Conservation (phyloP, 2,888 invertebrate genomes). For the Macropis europaea region DNA sequence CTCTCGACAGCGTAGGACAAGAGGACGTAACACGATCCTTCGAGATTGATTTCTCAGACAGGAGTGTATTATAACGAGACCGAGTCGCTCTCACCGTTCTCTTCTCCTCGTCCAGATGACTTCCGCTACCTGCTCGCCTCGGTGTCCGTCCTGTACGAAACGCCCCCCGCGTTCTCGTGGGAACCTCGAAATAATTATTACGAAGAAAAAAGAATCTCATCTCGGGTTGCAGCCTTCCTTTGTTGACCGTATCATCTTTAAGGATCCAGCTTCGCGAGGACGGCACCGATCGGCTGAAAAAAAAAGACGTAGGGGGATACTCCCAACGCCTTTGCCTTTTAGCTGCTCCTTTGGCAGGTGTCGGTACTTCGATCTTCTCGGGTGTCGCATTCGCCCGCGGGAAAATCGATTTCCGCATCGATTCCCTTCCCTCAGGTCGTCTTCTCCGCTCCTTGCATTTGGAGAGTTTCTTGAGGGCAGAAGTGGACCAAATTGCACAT, state of each 20-base stretch:
- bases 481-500: too few relatives aligned
- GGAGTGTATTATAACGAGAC: constrained; percentile 61
- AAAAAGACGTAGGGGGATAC: constrained; percentile 10
- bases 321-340: constrained; percentile 46
- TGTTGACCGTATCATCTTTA: constrained; percentile 79
- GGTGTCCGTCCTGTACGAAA: constrained; percentile 71
- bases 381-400: constrained; percentile 51
- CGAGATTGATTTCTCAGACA: constrained; percentile 76
- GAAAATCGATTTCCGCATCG: constrained; percentile 53
- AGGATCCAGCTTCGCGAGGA: constrained; percentile 70
- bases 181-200: constrained; percentile 79
- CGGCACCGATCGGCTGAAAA: constrained; percentile 44
- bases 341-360: constrained; percentile 61
- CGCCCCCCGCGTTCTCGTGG: constrained; percentile 79
- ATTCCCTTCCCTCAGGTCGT: constrained; percentile 10
- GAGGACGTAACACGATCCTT: constrained; percentile 71
- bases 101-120: constrained; percentile 74
- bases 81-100: constrained; percentile 70
- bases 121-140: constrained; percentile 78
- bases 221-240: constrained; percentile 75
- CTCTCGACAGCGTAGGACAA: constrained; percentile 8
- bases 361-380: constrained; percentile 26
- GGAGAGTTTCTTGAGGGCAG: too few relatives aligned
- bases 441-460: neutral
- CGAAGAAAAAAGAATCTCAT: constrained; percentile 71